Percentiles rank a stretch among this genome's conserved stretches.
phyloP scores from a whole-genome alignment of 2,888 invertebrate species.

The Pasiphila rectangulata region DNA sequence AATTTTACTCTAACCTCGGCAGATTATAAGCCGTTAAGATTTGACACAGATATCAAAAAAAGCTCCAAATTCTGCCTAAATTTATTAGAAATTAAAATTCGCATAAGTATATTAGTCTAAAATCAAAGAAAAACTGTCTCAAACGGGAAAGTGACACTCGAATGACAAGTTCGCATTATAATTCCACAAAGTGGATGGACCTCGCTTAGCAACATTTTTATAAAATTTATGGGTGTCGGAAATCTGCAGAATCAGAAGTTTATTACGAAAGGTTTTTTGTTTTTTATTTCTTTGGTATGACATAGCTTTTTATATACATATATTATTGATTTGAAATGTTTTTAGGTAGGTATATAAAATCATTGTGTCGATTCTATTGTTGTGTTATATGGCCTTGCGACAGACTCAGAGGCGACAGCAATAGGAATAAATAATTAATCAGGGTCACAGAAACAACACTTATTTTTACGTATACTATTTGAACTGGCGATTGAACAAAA shows the following conservation, averaged over 20 bases:
- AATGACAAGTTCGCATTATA: slow-evolving; percentile 9
- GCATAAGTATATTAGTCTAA: background rate
- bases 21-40: too few species aligned
- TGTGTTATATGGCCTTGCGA: too few species aligned
- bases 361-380: slow-evolving; percentile 8
- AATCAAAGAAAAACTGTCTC: too few species aligned
- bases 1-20: too few species aligned
- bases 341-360: slow-evolving; percentile 3
- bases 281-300: background rate
- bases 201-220: slow-evolving; percentile 3
- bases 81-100: background rate
- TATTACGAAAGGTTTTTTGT: background rate
- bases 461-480: too few species aligned
- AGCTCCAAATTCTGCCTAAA: too few species aligned
- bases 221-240: slow-evolving; percentile 19
- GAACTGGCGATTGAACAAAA: too few species aligned
- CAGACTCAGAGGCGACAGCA: slow-evolving; percentile 10
- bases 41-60: too few species aligned
- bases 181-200: slow-evolving; percentile 5
- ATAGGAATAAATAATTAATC: too few species aligned
- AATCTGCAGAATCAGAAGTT: slow-evolving; percentile 6
- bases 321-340: background rate
- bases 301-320: background rate
- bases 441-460: too few species aligned
- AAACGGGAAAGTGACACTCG: slow-evolving; percentile 12